Conservation (phyloP, 1,140 invertebrate species). For the Ooceraea biroi region DNA sequence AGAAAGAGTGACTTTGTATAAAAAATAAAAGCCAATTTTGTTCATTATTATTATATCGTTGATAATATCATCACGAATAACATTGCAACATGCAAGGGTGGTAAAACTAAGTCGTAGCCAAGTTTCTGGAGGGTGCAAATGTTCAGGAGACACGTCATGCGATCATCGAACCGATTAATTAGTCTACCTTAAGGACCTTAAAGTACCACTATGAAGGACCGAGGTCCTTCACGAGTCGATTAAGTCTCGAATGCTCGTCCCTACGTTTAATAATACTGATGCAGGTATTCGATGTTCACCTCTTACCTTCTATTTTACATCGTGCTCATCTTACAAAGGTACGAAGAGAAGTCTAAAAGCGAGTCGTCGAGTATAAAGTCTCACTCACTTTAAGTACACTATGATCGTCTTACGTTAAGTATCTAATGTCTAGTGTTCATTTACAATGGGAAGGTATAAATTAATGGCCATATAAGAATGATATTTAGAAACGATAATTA, state of each 20-base stretch:
- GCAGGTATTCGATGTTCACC: slow-evolving; percentile 78
- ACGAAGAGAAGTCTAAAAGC: slow-evolving; percentile 30
- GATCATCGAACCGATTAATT: slow-evolving; percentile 38
- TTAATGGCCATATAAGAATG: neutral
- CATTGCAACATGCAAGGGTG: too few species aligned
- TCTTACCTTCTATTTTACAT: slow-evolving; percentile 29
- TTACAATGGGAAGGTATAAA: slow-evolving; percentile 42
- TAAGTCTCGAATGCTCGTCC: slow-evolving; percentile 50
- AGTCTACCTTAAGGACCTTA: slow-evolving; percentile 66
- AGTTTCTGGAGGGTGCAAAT: neutral
- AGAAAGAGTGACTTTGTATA: neutral
- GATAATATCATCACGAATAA: neutral
- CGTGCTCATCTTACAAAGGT: slow-evolving; percentile 25
- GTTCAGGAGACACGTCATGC: neutral
- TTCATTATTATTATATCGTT: neutral
- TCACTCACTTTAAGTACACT: slow-evolving; percentile 53
- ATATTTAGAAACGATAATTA: neutral
- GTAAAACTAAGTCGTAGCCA: neutral
- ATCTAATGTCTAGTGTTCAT: slow-evolving; percentile 13
- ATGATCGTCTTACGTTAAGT: slow-evolving; percentile 16
- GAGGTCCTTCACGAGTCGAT: slow-evolving; percentile 65
- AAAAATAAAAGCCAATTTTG: slow-evolving; percentile 14
- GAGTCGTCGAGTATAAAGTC: slow-evolving; percentile 39
- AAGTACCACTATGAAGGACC: slow-evolving; percentile 64
- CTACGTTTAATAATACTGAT: slow-evolving; percentile 80